These are phyloP conservation scores for Nothocercus julius DNA, from an alignment of 2,113 vertebrate species.

Conservation along the genomic window DNA sequence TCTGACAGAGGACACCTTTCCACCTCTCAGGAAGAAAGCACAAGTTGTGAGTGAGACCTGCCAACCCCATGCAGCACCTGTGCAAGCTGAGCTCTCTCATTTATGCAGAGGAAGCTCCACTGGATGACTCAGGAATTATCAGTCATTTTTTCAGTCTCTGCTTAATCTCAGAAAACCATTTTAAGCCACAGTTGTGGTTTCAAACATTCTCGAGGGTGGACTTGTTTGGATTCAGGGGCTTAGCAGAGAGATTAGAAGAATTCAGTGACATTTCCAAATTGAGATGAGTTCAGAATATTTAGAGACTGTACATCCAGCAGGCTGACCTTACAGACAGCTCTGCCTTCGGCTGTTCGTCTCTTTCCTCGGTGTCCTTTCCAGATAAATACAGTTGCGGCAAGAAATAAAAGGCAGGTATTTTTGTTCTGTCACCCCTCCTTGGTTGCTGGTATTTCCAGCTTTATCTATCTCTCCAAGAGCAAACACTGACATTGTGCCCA, in stretches of 20 bases:
- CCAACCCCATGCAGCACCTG: not conserved
- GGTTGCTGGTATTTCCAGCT: not conserved
- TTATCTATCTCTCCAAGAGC: not conserved
- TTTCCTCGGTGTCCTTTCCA: not conserved
- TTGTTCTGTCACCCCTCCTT: not conserved
- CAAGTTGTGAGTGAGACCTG: rapidly evolving
- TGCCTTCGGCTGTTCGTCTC: not conserved
- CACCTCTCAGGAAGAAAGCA: not conserved
- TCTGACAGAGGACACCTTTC: not conserved
- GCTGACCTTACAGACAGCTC: not conserved
- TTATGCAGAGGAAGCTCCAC: not conserved
- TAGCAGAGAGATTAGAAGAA: not conserved
- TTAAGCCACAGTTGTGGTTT: not conserved
- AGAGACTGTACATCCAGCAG: not conserved
- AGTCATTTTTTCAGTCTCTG: not conserved
- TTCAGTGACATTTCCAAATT: not conserved
- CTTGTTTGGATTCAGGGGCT: not conserved
- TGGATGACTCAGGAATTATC: not conserved
- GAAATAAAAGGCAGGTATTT: rapidly evolving
- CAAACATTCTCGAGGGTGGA: not conserved
- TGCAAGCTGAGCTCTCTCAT: not conserved
- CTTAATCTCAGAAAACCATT: not conserved
- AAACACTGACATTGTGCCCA: rapidly evolving
- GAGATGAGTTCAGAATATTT: not conserved
- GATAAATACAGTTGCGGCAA: not conserved